Evolutionary conservation across 2,797 vertebrate species (phyloP).

Genomic region (Cyclopterus lumpus): DNA sequence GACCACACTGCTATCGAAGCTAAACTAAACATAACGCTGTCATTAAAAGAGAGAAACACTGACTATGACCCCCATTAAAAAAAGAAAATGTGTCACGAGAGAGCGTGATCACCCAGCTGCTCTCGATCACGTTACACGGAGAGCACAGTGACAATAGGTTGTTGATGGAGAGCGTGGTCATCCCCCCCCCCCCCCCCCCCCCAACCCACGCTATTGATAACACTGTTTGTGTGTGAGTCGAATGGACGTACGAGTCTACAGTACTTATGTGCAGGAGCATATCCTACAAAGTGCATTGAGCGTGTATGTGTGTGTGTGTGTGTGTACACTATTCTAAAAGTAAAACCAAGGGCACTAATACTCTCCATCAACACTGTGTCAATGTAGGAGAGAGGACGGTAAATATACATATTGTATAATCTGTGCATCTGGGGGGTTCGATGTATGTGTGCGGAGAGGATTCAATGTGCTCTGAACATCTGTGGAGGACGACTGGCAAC

Average conservation of each 20-base stretch:
- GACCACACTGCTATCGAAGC: neutral
- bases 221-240: constrained; percentile 41
- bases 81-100: constrained; percentile 21
- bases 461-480: constrained; percentile 1
- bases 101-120: constrained; percentile 61
- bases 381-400: constrained; percentile 31
- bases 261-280: constrained; percentile 9
- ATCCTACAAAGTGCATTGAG: constrained; percentile 36
- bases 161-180: too few relatives aligned
- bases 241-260: constrained; percentile 44
- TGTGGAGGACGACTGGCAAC: neutral
- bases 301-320: neutral
- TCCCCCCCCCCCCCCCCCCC: too few relatives aligned
- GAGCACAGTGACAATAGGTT: constrained; percentile 59
- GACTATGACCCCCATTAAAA: constrained; percentile 17
- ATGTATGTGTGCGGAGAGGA: neutral
- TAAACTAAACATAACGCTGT: constrained; percentile 2
- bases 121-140: constrained; percentile 60
- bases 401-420: constrained; percentile 20
- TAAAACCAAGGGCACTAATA: constrained; percentile 26
- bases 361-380: constrained; percentile 31
- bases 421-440: neutral
- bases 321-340: constrained; percentile 17
- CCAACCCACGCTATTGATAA: constrained; percentile 49
- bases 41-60: constrained; percentile 15